Evolutionary conservation across 2,113 vertebrate species (phyloP).

Genomic region (Zingel zingel): DNA sequence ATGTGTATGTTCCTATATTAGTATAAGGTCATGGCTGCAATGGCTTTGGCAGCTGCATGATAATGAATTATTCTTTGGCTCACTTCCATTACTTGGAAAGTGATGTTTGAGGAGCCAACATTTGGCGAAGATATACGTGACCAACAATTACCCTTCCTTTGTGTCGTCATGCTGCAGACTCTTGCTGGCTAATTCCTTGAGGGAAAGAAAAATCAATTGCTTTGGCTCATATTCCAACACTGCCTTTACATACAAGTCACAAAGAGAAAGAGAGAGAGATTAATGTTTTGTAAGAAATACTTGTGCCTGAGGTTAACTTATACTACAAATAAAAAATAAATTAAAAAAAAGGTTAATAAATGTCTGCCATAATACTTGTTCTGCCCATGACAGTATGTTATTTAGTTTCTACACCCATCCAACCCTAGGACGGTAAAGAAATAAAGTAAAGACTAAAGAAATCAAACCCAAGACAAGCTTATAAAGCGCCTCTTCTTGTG

Average conservation of each 20-base stretch:
- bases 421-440: constrained; percentile 58
- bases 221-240: constrained; percentile 46
- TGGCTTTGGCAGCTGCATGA: constrained; percentile 39
- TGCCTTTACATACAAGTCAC: constrained; percentile 36
- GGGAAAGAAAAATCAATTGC: constrained; percentile 41
- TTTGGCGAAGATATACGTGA: constrained; percentile 56
- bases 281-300: constrained; percentile 5
- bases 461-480: constrained; percentile 76
- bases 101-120: constrained; percentile 60
- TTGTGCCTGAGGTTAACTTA: constrained; percentile 9
- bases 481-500: constrained; percentile 68
- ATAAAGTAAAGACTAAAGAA: constrained; percentile 67
- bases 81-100: constrained; percentile 36
- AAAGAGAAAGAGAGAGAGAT: background rate
- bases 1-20: constrained; percentile 8
- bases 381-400: constrained; percentile 18
- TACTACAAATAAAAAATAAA: constrained; percentile 6
- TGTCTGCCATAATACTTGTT: background rate
- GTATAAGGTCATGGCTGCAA: constrained; percentile 42
- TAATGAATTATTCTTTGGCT: constrained; percentile 60
- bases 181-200: constrained; percentile 30
- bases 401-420: constrained; percentile 26
- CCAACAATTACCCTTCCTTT: constrained; percentile 60
- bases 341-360: constrained; percentile 1
- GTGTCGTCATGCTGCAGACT: constrained; percentile 41